Evolutionary conservation across 2,113 vertebrate genomes (phyloP), one percentile per base, ranked within the genome.

Genomic region (Tetraodon nigroviridis): DNA sequence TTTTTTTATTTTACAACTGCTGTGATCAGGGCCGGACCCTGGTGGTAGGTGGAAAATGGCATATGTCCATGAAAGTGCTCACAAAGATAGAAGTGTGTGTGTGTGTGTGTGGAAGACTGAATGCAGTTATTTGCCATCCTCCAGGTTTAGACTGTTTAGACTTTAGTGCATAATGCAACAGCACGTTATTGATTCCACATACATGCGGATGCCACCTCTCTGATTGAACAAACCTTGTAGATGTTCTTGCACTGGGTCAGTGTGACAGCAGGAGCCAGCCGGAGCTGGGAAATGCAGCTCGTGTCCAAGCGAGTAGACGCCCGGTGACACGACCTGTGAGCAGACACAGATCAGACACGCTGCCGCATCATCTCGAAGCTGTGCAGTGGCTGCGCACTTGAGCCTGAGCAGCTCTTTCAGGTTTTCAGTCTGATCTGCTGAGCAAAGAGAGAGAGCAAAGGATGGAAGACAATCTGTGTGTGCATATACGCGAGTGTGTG

Each of bases 341-440:
- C 15, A 51, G 10, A 29, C 48, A 50, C 48, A 22, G 10, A 50
- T 22, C 32, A 50, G 19, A 50, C 7, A 22, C 19, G 6, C 48
- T 22, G 19, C 21, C 22, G 24, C 15, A 5, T 15, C 13, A 3
- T 13, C 22, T 4, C 50, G 17, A 21, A 24, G 6, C 50, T 2
- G 20, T 2, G 1, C 2, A 18, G 22, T 7, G 54, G 10, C 47
- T 60, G 61, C 77, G 67, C 63, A 51, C 64, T 72, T n/a, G 44
- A 76, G 73, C 75, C 73, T 70, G 75, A 80, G 71, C 74, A 67
- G 63, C 60, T 78, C 81, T 78, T 74, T 60, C 64, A 64, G 68
- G 61, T 68, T 76, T 87, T 80, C 86, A 51, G 70, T 78, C 83
- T 77, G 79, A 78, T 85, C 73, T 75, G 79, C 37, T 80, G 77